Conservation (phyloP, 1,140 invertebrate genomes). For the Gryllus bimaculatus region DNA sequence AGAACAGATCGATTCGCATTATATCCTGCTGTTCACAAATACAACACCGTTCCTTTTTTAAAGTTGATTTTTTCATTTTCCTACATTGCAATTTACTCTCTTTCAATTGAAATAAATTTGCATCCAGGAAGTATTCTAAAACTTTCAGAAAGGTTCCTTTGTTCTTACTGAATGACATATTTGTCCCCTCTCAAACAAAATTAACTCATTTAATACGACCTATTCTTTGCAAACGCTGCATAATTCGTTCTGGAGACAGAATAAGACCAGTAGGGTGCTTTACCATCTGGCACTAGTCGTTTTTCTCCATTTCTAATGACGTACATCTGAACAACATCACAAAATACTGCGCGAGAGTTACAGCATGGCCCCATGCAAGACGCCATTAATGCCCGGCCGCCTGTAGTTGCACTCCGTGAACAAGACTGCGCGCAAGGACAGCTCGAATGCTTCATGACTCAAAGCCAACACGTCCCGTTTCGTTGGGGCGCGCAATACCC, state of each 20-base stretch:
- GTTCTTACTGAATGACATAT: no score
- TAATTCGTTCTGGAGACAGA: background rate
- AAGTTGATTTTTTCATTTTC: no score
- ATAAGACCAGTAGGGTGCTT: background rate
- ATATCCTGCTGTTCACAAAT: no score
- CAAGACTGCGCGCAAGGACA: background rate
- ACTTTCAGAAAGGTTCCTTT: no score
- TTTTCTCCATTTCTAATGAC: background rate
- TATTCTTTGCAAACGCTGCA: background rate
- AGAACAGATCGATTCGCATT: no score
- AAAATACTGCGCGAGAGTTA: background rate
- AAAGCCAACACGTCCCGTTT: background rate
- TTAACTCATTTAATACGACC: background rate
- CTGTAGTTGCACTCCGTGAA: background rate
- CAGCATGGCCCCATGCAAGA: background rate
- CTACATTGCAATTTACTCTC: no score
- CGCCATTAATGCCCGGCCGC: background rate
- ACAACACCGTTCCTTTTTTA: no score
- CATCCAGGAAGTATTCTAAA: no score
- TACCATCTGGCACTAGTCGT: background rate
- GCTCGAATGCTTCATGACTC: background rate
- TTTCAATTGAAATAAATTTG: no score
- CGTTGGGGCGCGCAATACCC: background rate
- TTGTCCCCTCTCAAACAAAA: background rate
- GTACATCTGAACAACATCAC: background rate